Conservation (phyloP, 92 coral and sea anemone genomes). For the Phenganax subtilis region DNA sequence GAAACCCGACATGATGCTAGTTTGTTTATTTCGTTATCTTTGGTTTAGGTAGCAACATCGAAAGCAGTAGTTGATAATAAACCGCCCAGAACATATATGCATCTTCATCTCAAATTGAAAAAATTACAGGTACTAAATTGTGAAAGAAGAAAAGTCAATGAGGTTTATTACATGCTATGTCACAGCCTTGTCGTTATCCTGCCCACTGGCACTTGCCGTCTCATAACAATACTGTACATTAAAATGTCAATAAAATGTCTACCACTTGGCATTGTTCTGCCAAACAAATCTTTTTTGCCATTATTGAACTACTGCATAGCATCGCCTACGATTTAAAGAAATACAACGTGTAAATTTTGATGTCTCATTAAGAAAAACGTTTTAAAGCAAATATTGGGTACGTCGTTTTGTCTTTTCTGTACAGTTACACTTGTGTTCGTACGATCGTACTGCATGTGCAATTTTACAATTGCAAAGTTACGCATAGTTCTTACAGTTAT, state of each 20-base stretch:
- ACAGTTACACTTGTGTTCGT: neutral
- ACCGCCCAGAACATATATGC: slow-evolving; percentile 96
- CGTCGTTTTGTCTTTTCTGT: too few relatives aligned
- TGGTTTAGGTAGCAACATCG: slow-evolving; percentile 73
- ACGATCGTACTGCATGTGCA: neutral
- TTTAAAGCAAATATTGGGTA: too few relatives aligned
- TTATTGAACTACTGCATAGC: too few relatives aligned
- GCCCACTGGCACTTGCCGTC: too few relatives aligned
- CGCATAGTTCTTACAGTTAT: neutral
- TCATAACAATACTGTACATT: too few relatives aligned
- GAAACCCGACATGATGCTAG: neutral
- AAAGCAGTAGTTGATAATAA: slow-evolving; percentile 90
- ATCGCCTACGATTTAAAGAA: too few relatives aligned
- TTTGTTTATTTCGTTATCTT: neutral
- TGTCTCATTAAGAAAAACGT: too few relatives aligned
- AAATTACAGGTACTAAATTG: slow-evolving; percentile 75
- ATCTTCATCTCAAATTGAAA: slow-evolving; percentile 88
- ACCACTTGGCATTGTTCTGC: too few relatives aligned
- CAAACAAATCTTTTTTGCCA: too few relatives aligned
- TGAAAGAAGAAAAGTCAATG: too few relatives aligned
- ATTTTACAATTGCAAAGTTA: neutral
- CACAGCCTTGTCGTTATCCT: neutral
- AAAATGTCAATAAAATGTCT: too few relatives aligned
- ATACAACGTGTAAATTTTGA: too few relatives aligned
- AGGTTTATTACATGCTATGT: neutral